phyloP scores from a whole-genome alignment of 1,140 invertebrate genomes.

The Brachionus koreanus region DNA sequence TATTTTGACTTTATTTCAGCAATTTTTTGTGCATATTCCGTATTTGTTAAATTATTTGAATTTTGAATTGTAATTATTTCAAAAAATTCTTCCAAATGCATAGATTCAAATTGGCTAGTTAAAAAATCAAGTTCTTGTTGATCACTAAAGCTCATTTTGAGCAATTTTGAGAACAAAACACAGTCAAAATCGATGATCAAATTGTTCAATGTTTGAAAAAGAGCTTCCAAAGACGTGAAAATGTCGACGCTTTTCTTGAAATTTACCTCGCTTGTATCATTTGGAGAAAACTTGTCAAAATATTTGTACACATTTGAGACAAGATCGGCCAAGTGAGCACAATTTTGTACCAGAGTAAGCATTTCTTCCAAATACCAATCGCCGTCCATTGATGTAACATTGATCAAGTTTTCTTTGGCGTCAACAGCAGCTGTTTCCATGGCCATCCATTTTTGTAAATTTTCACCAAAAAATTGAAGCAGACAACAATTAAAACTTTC shows the following conservation, averaged over 20 bases:
- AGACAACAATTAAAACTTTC: not conserved
- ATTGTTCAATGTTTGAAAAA: not conserved
- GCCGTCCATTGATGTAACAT: conserved; percentile 5
- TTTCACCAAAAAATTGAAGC: conserved; percentile 24
- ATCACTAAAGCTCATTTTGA: not conserved
- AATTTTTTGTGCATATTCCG: not conserved
- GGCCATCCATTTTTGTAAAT: conserved; percentile 22
- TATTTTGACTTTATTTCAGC: conserved; percentile 21
- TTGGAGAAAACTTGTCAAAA: not conserved
- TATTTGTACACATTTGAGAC: not conserved
- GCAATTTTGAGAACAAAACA: not conserved
- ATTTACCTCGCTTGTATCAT: not conserved
- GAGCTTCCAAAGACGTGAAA: not conserved
- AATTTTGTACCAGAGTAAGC: not conserved
- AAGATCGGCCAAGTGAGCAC: not conserved
- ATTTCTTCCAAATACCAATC: conserved; percentile 44
- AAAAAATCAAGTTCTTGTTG: not conserved
- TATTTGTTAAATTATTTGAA: not conserved
- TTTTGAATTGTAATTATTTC: not conserved
- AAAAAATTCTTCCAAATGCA: conserved; percentile 11
- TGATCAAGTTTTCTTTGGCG: not conserved
- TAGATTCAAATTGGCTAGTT: not conserved
- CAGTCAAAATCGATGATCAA: not conserved
- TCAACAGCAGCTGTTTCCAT: conserved; percentile 23
- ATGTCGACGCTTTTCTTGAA: not conserved